Base-by-base conservation (phyloP, 2,113 vertebrate species). In the Paracyprichromis sp. region DNA sequence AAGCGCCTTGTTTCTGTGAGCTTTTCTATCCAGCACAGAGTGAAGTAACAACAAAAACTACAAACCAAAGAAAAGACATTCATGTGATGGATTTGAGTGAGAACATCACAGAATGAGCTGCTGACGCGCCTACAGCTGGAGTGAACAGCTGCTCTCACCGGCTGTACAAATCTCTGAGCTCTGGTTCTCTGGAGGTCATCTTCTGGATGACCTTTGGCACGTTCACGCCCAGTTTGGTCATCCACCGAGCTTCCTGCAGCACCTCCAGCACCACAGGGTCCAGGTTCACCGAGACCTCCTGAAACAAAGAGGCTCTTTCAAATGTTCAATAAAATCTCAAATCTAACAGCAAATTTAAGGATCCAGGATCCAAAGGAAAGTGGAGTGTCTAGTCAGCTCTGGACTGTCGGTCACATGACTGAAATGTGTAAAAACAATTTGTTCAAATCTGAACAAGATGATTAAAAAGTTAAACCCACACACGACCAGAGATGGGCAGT, bases 241-340 rank as follows among this genome's bases (percentile, higher is more conserved):
- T 90, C 92, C 96, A 96, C 36, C 93, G 96, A 81, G 94, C 92
- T 90, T 98, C 97, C 91, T 95, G 93, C 71, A 98, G 89, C 14
- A 97, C 95, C 93, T 97, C 96, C 83, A 97, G 84, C 21, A 98
- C 92, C 36, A 94, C 12, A 2, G 96, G 96, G 79, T 98, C 97
- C 84, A 98, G 86, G 88, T 98, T 98, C 84, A 97, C 96, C 8
- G 66, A 91, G 17, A 97, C 40, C 86, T 96, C 95, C 97, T 97
- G 92, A n/a, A 85, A 69, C 8, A 71, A 43, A 1, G 5, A 71
- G 66, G 38, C 66, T 40, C 38, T 24, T 71, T 12, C 12, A 71
- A 71, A 71, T 24, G 38, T 9, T 71, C n/a, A 43, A 14, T 71
- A 14, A 43, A 71, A 24, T 40, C 34, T 40, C 0, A 71, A 43